These are phyloP conservation scores for Charaxes varanes DNA, from an alignment of 1,140 invertebrate species.

Conservation along the genomic window DNA sequence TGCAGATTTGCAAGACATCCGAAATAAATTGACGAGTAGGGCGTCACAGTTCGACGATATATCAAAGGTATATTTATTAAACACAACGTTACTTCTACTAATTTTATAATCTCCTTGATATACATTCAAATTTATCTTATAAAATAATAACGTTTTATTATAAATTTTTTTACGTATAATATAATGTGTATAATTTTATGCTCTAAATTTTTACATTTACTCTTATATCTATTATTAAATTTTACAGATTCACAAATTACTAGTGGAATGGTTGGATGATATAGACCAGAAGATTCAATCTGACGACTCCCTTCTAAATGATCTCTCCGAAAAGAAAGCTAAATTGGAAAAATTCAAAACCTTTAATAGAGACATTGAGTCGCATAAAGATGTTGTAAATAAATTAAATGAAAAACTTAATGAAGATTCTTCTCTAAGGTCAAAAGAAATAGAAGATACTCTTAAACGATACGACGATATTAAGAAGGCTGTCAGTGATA, in stretches of 20 bases:
- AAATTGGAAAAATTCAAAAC: slow-evolving; percentile 88
- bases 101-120: neutral
- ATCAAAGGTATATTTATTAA: slow-evolving; percentile 78
- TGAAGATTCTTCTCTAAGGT: slow-evolving; percentile 79
- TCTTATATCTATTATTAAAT: slow-evolving; percentile 12
- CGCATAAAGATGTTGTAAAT: slow-evolving; percentile 84
- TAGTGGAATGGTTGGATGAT: slow-evolving; percentile 90
- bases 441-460: slow-evolving; percentile 80
- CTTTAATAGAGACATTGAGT: slow-evolving; percentile 84
- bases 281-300: slow-evolving; percentile 86
- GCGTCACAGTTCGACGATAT: slow-evolving; percentile 88
- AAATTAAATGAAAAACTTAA: slow-evolving; percentile 80
- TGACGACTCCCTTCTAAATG: slow-evolving; percentile 83
- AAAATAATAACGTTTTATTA: neutral
- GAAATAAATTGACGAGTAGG: slow-evolving; percentile 82
- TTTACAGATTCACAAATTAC: slow-evolving; percentile 78
- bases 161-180: neutral
- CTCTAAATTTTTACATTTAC: neutral
- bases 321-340: slow-evolving; percentile 92
- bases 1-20: slow-evolving; percentile 84
- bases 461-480: slow-evolving; percentile 83
- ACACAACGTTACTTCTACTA: neutral
- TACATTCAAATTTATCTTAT: neutral
- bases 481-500: slow-evolving; percentile 77
- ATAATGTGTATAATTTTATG: too few species aligned